Base-by-base conservation (phyloP, 2,888 invertebrate genomes). In the Epiblema foenella region DNA sequence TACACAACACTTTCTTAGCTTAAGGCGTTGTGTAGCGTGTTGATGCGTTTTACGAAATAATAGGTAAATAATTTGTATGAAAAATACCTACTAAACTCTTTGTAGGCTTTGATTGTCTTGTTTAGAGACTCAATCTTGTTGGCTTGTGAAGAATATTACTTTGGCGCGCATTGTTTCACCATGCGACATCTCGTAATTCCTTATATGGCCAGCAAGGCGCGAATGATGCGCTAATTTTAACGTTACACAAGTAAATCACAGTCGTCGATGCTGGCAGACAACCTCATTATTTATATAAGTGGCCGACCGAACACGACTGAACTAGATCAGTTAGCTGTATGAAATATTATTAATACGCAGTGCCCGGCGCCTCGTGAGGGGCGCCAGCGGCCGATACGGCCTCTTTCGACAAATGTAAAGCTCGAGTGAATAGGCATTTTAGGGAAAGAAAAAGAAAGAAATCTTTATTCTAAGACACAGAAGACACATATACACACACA, bases 171-270 rank as follows among this genome's bases (percentile, higher is more conserved):
- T n/a, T n/a, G n/a, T 29, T 46, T 24, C 24, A 18, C 42, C n/a
- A 29, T 20, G n/a, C 46, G 46, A n/a, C 29, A 0, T 42, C 29
- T 37, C 12, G 37, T 57, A 57, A 20, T 24, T 18, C 64, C 64
- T 24, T 57, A 57, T 66, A 66, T 24, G 57, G 65, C 17, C 29
- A 12, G 39, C 7, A 29, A 18, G 49, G 11, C 17, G 59, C 63
- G 69, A 51, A 64, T 37, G 56, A 20, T 20, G 63, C 49, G 63
- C 57, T 69, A 69, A n/a, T 58, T 64, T 69, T 69, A 69, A 39
- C 60, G 24, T 29, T 37, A 56, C 57, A 58, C 57, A 58, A 69
- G 63, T 69, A 58, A 64, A 69, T 69, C 69, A 57, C 69, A 64
- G 57, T 29, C 54, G 51, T 69, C 69, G 69, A 69, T 69, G 69